These are phyloP conservation scores for Noctuana brunneofusca DNA, from an alignment of 2,888 invertebrate genomes.

Conservation along the genomic window DNA sequence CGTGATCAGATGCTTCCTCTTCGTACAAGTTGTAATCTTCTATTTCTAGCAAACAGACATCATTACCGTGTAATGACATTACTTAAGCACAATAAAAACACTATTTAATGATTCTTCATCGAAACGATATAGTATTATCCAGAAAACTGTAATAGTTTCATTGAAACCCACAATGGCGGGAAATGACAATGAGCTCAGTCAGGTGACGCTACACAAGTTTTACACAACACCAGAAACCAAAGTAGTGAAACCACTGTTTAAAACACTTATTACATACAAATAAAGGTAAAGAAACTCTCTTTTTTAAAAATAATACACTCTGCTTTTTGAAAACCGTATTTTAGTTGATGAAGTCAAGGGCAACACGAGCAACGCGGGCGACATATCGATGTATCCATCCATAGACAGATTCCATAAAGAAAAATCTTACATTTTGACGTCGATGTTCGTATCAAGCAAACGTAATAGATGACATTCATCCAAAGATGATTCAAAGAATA, in stretches of 20 bases:
- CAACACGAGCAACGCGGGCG: constrained; percentile 61
- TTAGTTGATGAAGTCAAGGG: constrained; percentile 72
- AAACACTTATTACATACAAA: constrained; percentile 46
- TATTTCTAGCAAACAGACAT: constrained; percentile 80
- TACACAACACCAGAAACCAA: constrained; percentile 48
- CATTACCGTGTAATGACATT: constrained; percentile 82
- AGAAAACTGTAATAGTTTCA: constrained; percentile 55
- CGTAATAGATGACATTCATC: not conserved
- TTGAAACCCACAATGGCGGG: constrained; percentile 82
- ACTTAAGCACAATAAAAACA: constrained; percentile 60
- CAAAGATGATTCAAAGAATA: not conserved
- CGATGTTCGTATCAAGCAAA: not conserved
- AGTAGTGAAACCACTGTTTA: constrained; percentile 49
- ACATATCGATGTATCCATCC: constrained; percentile 67
- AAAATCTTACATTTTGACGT: constrained; percentile 2
- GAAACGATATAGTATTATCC: constrained; percentile 47
- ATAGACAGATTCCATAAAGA: not conserved
- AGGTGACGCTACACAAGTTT: constrained; percentile 79
- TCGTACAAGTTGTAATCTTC: constrained; percentile 82
- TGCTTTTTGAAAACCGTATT: constrained; percentile 69
- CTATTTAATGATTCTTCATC: constrained; percentile 59
- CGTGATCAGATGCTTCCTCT: constrained; percentile 81
- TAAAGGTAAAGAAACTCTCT: constrained; percentile 40
- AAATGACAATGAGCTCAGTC: constrained; percentile 82
- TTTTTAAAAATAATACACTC: constrained; percentile 48